Conservation (phyloP, 2,888 invertebrate species). For the Rhyacophila evoluta region DNA sequence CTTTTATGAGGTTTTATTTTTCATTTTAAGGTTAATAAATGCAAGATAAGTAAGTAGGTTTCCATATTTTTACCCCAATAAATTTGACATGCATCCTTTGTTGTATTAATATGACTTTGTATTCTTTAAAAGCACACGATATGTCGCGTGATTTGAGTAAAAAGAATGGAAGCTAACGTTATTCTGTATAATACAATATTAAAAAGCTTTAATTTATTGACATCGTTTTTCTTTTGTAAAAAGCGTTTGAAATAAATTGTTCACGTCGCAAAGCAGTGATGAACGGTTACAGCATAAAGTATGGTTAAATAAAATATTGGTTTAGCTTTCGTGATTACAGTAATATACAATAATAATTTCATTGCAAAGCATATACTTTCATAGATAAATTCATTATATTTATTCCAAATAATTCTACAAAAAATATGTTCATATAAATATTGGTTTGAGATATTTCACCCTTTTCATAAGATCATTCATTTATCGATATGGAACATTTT, state of each 20-base stretch:
- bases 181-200: neutral
- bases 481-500: too few relatives aligned
- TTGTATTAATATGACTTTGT: neutral
- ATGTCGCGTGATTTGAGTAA: neutral
- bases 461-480: too few relatives aligned
- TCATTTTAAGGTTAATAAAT: neutral
- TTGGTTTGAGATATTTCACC: too few relatives aligned
- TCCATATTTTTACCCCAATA: neutral
- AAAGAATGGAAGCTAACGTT: neutral
- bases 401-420: too few relatives aligned
- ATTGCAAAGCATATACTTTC: too few relatives aligned
- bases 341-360: too few relatives aligned
- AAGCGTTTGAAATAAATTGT: neutral
- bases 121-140: neutral
- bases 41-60: neutral
- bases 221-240: neutral
- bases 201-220: neutral
- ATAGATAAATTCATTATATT: too few relatives aligned
- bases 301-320: neutral
- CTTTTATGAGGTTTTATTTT: too few relatives aligned
- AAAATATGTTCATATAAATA: too few relatives aligned
- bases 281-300: neutral
- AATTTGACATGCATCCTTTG: conserved; percentile 5
- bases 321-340: too few relatives aligned
- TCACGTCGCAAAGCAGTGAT: neutral